phyloP scores from a whole-genome alignment of 2,888 invertebrate genomes.

The Dinocampus coccinellae region DNA sequence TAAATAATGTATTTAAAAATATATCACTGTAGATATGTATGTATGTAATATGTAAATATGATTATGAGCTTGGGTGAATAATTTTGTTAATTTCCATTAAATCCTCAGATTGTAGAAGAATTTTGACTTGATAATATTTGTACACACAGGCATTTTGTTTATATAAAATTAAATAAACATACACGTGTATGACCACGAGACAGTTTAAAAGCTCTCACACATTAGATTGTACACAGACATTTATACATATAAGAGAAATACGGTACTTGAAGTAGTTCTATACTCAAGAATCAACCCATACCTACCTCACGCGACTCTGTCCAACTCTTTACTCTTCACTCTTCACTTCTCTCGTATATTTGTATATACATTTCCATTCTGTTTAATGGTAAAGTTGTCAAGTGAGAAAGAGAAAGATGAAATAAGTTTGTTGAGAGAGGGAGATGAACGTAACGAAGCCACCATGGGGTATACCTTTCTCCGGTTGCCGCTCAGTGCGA shows the following conservation, averaged over 20 bases:
- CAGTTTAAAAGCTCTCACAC: conserved; percentile 25
- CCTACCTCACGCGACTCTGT: conserved; percentile 24
- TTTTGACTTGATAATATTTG: neutral
- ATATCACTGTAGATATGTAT: too few species aligned
- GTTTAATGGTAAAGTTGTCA: neutral
- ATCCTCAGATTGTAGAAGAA: neutral
- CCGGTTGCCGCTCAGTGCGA: conserved; percentile 54
- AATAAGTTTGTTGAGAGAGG: conserved; percentile 19
- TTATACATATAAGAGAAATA: conserved; percentile 23
- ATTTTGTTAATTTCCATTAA: neutral
- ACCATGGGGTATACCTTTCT: conserved; percentile 57
- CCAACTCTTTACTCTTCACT: conserved; percentile 13
- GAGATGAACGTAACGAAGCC: conserved; percentile 22
- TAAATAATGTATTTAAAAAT: too few species aligned
- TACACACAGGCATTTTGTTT: neutral
- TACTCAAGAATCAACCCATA: conserved; percentile 25
- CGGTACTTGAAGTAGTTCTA: conserved; percentile 36
- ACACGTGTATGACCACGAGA: conserved; percentile 23
- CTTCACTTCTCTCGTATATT: neutral
- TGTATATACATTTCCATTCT: neutral
- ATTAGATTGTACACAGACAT: conserved; percentile 2
- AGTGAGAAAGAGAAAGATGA: conserved; percentile 25
- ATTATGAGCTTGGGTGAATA: too few species aligned
- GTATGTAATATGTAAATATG: too few species aligned
- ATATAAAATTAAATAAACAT: neutral